These are phyloP conservation scores for Serranus cabrilla DNA, from an alignment of 2,797 vertebrate genomes.

Conservation along the genomic window DNA sequence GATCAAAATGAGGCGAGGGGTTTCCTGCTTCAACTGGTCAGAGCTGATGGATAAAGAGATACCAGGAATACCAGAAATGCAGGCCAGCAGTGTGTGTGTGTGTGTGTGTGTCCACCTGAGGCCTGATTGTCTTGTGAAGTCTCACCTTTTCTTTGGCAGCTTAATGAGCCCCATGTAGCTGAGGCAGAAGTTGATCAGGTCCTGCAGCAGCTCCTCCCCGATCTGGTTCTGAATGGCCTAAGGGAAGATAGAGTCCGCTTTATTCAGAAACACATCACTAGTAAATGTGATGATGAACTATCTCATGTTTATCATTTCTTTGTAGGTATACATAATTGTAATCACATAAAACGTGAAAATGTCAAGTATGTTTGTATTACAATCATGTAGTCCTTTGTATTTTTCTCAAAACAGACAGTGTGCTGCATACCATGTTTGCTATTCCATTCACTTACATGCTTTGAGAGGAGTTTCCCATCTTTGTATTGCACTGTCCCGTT, in stretches of 20 bases:
- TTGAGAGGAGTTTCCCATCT: conserved; percentile 93
- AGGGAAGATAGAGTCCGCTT: background rate
- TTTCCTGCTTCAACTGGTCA: background rate
- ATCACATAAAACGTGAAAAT: background rate
- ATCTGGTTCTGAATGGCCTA: conserved; percentile 97
- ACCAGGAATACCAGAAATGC: background rate
- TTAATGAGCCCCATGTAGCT: conserved; percentile 96
- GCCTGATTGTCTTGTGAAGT: background rate
- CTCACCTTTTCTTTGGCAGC: conserved; percentile 96
- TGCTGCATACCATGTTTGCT: background rate
- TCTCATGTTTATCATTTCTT: background rate
- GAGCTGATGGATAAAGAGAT: conserved; percentile 1
- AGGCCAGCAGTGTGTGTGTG: conserved; percentile 3
- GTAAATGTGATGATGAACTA: background rate
- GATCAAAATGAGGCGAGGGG: background rate
- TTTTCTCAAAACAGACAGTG: background rate
- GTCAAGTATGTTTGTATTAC: background rate
- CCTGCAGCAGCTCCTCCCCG: conserved; percentile 96
- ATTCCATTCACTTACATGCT: conserved; percentile 86
- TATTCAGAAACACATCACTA: background rate
- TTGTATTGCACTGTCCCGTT: conserved; percentile 98
- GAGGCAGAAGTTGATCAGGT: conserved; percentile 98
- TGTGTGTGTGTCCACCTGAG: background rate
- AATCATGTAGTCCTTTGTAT: too few species aligned
- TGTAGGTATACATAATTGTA: background rate